Evolutionary conservation across 2,888 invertebrate genomes (phyloP).

Genomic region (Chalcis sispes): DNA sequence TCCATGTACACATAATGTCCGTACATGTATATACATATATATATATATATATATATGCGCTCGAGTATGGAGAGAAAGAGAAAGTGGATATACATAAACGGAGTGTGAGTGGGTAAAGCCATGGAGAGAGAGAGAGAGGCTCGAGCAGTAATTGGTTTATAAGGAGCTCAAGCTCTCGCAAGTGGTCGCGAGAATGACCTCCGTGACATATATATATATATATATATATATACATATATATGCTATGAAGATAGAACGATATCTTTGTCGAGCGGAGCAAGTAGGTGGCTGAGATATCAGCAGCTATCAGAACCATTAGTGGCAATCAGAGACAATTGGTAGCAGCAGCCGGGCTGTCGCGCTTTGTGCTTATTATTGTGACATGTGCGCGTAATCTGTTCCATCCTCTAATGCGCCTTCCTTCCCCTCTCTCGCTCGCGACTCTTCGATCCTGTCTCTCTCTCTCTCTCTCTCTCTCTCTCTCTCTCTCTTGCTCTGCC

Average conservation of each 20-base stretch:
- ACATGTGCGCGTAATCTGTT: slow-evolving; percentile 68
- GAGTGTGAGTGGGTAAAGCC: too few relatives aligned
- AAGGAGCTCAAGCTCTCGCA: background rate
- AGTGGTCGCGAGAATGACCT: too few relatives aligned
- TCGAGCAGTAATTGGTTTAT: background rate
- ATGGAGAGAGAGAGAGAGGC: background rate
- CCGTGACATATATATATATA: too few relatives aligned
- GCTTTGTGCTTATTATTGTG: slow-evolving; percentile 66
- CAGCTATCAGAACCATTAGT: slow-evolving; percentile 67
- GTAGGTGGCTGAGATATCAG: slow-evolving; percentile 61
- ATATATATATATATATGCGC: too few relatives aligned
- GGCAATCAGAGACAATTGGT: slow-evolving; percentile 67
- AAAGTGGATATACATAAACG: too few relatives aligned
- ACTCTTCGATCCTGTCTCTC: background rate
- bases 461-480: background rate
- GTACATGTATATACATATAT: too few relatives aligned
- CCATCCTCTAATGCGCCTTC: slow-evolving; percentile 61
- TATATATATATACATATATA: too few relatives aligned
- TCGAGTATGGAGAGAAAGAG: too few relatives aligned
- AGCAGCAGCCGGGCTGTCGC: slow-evolving; percentile 59
- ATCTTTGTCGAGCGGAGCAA: slow-evolving; percentile 11
- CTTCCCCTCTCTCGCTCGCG: background rate
- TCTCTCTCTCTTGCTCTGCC: too few relatives aligned
- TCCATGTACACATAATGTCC: too few relatives aligned
- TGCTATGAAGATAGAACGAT: too few relatives aligned